Evolutionary conservation across 2,113 vertebrate species (phyloP).

Genomic region (Chitala chitala): DNA sequence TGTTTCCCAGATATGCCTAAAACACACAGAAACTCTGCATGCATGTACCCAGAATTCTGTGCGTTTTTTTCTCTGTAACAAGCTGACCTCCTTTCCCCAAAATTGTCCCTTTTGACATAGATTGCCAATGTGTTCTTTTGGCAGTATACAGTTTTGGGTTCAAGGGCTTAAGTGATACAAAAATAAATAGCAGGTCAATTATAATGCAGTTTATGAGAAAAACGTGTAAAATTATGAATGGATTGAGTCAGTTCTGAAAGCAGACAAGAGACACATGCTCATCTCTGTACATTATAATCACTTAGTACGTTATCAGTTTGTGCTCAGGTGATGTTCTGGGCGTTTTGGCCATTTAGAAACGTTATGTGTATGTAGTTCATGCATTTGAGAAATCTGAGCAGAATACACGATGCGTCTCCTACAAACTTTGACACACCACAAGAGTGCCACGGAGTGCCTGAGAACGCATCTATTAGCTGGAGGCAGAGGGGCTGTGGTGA

Average conservation of each 20-base stretch:
- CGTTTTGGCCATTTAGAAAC: too few relatives aligned
- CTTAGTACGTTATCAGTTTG: too few relatives aligned
- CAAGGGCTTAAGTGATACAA: neutral
- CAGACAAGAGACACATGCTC: too few relatives aligned
- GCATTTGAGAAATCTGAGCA: too few relatives aligned
- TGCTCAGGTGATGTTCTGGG: too few relatives aligned
- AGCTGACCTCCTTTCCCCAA: conserved; percentile 6
- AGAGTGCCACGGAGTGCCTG: too few relatives aligned
- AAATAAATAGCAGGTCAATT: neutral
- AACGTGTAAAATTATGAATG: neutral
- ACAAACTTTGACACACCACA: too few relatives aligned
- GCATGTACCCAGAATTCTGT: neutral
- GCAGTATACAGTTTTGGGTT: neutral
- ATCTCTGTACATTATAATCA: too few relatives aligned
- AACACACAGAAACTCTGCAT: neutral
- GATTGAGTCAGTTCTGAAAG: neutral
- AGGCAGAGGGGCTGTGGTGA: too few relatives aligned
- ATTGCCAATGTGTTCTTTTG: neutral
- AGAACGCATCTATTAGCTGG: too few relatives aligned
- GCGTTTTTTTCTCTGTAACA: neutral
- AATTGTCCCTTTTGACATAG: neutral
- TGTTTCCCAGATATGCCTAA: neutral
- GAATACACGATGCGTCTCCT: too few relatives aligned
- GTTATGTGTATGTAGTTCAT: too few relatives aligned
- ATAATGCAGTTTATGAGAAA: neutral